Percentiles rank a stretch among this genome's conserved stretches.
Evolutionary conservation across 2,113 vertebrate genomes (phyloP).

Genomic region (Phyllopteryx taeniolatus): DNA sequence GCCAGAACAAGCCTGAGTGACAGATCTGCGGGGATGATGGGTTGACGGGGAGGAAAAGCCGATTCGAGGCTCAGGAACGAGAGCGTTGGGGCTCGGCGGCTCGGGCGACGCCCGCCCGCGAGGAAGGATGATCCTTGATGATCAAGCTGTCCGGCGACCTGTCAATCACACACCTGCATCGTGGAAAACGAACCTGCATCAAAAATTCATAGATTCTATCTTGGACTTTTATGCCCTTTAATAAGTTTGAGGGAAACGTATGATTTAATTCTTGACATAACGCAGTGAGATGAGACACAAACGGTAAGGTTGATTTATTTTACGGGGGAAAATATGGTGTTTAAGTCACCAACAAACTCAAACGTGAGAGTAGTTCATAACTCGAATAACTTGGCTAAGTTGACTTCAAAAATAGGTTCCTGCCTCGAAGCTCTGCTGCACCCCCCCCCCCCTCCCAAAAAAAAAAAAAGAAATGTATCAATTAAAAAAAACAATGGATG

Average conservation of each 20-base stretch:
- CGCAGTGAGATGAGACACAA: neutral
- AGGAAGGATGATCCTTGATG: neutral
- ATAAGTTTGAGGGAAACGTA: neutral
- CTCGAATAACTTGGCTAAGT: too few species aligned
- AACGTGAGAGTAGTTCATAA: neutral
- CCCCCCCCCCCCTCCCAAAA: too few species aligned
- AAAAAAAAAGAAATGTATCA: too few species aligned
- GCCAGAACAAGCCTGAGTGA: conserved; percentile 3
- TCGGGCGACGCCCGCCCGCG: neutral
- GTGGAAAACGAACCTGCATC: neutral
- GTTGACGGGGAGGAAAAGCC: neutral
- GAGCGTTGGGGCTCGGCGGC: neutral
- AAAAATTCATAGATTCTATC: neutral
- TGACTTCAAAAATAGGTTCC: too few species aligned
- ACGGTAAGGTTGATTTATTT: neutral
- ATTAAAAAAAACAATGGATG: too few species aligned
- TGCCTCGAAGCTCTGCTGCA: too few species aligned
- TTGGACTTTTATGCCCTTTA: neutral
- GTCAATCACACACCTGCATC: neutral
- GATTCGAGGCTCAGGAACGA: neutral
- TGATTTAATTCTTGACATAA: neutral
- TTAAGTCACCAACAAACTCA: neutral
- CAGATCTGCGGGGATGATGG: neutral
- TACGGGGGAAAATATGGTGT: neutral
- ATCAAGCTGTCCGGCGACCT: too few species aligned